A percentile compares a stretch with the other conserved stretches of the same genome.
These are phyloP conservation scores for Osmerus eperlanus DNA, from an alignment of 2,113 vertebrate genomes.

Conservation along the genomic window DNA sequence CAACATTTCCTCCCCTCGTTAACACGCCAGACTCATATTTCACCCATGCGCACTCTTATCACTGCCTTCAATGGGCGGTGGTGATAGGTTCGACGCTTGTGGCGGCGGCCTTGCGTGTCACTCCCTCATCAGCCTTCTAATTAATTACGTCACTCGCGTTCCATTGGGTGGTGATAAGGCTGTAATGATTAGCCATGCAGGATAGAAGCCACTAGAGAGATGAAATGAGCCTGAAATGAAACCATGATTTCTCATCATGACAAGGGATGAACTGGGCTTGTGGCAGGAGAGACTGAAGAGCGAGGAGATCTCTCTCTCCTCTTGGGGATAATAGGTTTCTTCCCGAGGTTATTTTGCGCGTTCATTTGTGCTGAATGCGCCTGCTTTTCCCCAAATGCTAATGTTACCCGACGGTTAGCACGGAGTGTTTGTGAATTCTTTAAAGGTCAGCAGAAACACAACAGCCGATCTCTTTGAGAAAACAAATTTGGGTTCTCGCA, in stretches of 20 bases:
- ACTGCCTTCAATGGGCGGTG: neutral
- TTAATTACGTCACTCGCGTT: neutral
- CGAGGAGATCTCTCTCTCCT: neutral
- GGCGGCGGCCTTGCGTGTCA: neutral
- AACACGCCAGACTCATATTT: neutral
- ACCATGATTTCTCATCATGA: neutral
- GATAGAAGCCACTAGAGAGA: neutral
- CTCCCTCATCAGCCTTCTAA: neutral
- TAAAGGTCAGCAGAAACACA: neutral
- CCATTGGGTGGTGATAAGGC: neutral
- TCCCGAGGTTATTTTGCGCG: no score
- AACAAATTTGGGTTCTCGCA: neutral
- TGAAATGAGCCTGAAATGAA: neutral
- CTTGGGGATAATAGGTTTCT: no score
- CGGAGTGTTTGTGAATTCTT: neutral
- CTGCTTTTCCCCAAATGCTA: neutral
- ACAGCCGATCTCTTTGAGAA: neutral
- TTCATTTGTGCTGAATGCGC: neutral
- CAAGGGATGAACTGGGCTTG: neutral
- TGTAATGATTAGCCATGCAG: neutral
- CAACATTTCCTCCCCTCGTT: neutral
- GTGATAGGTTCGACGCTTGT: neutral
- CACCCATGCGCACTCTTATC: neutral
- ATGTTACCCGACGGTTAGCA: neutral
- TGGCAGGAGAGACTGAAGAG: neutral